A percentile compares a stretch with the other conserved stretches of the same genome.
phyloP scores from a whole-genome alignment of 2,888 invertebrate species.

The Elysia crispata region DNA sequence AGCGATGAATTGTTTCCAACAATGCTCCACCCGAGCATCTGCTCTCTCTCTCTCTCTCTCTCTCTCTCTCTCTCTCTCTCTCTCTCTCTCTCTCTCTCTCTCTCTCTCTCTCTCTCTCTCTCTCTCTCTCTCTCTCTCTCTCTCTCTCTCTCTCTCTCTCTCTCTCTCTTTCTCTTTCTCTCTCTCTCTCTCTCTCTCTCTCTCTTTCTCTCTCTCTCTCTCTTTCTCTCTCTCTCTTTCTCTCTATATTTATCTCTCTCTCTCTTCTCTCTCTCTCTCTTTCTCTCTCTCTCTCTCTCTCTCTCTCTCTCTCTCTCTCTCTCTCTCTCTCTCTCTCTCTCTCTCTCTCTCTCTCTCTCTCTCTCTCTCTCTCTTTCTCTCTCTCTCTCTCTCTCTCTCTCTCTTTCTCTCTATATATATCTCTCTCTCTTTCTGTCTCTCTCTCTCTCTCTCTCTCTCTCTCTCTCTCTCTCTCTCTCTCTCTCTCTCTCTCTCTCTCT shows the following conservation, averaged over 20 bases:
- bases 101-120: neutral
- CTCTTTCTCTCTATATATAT: too few relatives aligned
- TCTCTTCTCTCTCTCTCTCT: neutral
- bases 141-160: conserved; percentile 21
- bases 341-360: conserved; percentile 17
- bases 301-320: conserved; percentile 9
- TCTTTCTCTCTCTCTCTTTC: conserved; percentile 10
- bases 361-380: conserved; percentile 10
- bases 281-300: conserved; percentile 2
- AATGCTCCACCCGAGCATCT: too few relatives aligned
- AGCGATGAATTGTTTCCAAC: too few relatives aligned
- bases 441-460: too few relatives aligned
- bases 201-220: neutral
- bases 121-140: neutral
- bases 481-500: too few relatives aligned
- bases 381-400: conserved; percentile 1
- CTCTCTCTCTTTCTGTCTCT: too few relatives aligned
- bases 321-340: conserved; percentile 16
- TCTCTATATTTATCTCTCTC: neutral
- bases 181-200: neutral
- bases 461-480: too few relatives aligned
- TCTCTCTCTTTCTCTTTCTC: conserved; percentile 2
- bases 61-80: too few relatives aligned
- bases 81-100: too few relatives aligned
- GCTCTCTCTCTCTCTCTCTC: too few relatives aligned